Evolutionary conservation across 1,140 invertebrate species (phyloP).

Genomic region (Rhopalosiphum maidis): DNA sequence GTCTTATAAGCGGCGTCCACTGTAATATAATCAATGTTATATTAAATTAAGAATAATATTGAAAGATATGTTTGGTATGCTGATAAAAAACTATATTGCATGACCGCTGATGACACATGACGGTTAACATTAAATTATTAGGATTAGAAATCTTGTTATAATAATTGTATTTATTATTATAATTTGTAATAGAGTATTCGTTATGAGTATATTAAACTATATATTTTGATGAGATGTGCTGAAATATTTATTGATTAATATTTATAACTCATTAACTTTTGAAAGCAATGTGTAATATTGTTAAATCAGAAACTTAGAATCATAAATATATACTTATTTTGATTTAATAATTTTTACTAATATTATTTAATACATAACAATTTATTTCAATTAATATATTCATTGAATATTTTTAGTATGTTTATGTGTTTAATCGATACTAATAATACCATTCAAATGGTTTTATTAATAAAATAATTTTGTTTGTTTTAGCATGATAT

Average conservation of each 20-base stretch:
- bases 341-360: not conserved
- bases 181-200: not conserved
- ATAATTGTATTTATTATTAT: not conserved
- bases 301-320: no score
- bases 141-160: not conserved
- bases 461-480: slow-evolving; percentile 18
- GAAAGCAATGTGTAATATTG: not conserved
- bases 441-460: not conserved
- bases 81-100: no score
- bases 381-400: not conserved
- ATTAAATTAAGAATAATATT: no score
- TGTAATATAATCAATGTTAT: no score
- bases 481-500: slow-evolving; percentile 71
- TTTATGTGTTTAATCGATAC: not conserved
- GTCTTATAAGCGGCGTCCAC: no score
- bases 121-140: not conserved
- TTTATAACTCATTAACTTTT: not conserved
- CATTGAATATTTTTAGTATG: not conserved
- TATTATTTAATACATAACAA: not conserved
- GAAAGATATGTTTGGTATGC: no score
- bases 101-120: no score
- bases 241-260: not conserved
- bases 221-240: not conserved
- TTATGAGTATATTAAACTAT: not conserved
- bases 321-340: not conserved